phyloP scores from a whole-genome alignment of 1,140 invertebrate species.

The Cyclina sinensis region DNA sequence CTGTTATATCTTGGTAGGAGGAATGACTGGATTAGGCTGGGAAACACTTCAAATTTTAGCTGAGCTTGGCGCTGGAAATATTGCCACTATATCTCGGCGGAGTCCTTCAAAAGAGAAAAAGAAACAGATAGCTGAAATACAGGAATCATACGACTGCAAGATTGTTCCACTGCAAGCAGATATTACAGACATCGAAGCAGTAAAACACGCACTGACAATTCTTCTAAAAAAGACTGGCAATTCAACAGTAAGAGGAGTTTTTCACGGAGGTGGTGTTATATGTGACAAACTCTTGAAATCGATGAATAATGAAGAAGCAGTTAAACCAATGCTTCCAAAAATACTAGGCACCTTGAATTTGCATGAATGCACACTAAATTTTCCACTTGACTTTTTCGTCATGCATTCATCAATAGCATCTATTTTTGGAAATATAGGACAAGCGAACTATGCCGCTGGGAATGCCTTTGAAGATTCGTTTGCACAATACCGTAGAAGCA shows the following conservation, averaged over 20 bases:
- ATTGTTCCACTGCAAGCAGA: not conserved
- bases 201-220: not conserved
- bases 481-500: conserved; percentile 65
- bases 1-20: conserved; percentile 45
- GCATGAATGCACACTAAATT: conserved; percentile 68
- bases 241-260: conserved; percentile 72
- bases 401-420: conserved; percentile 75
- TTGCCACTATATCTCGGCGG: not conserved
- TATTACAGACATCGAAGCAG: not conserved
- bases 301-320: conserved; percentile 68
- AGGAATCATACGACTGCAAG: not conserved
- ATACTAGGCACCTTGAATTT: conserved; percentile 78
- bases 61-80: conserved; percentile 32
- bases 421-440: conserved; percentile 73
- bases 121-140: not conserved
- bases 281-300: conserved; percentile 67
- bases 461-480: conserved; percentile 76
- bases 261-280: conserved; percentile 75
- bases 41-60: conserved; percentile 23
- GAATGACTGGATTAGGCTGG: conserved; percentile 45
- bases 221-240: not conserved
- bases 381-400: conserved; percentile 74
- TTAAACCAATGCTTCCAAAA: conserved; percentile 75
- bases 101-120: not conserved
- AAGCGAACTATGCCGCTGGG: conserved; percentile 73